These are phyloP conservation scores for Lepus europaeus DNA, from an alignment of 2,113 vertebrate species.

Conservation along the genomic window DNA sequence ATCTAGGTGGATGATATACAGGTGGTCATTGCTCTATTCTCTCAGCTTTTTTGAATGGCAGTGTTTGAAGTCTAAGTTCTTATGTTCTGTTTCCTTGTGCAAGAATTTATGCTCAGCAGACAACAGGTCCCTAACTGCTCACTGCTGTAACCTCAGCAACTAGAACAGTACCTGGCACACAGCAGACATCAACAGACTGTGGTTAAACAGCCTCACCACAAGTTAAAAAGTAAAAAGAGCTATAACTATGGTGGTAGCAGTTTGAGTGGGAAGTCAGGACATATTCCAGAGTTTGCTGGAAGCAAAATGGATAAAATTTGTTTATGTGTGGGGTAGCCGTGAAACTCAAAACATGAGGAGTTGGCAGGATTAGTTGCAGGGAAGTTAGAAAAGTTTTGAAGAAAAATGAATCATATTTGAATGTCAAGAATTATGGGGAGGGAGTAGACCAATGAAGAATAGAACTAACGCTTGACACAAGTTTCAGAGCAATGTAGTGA, in stretches of 20 bases:
- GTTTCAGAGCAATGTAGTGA: not conserved
- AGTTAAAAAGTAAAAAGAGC: not conserved
- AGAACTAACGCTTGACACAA: not conserved
- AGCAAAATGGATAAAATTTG: not conserved
- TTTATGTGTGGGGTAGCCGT: not conserved
- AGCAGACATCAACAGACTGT: not conserved
- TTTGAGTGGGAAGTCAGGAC: not conserved
- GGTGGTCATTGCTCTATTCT: not conserved
- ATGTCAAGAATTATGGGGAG: not conserved
- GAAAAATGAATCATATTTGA: not conserved
- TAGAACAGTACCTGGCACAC: not conserved
- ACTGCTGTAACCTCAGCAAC: not conserved
- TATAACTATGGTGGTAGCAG: not conserved
- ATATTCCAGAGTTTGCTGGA: not conserved
- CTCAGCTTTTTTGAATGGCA: not conserved
- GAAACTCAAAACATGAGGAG: not conserved
- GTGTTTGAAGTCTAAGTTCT: not conserved
- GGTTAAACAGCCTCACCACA: not conserved
- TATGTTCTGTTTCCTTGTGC: not conserved
- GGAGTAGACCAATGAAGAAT: not conserved
- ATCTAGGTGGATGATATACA: not conserved
- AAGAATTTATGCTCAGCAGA: not conserved
- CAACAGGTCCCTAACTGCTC: not conserved
- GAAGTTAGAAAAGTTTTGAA: slow-evolving; percentile 12
- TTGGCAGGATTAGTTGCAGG: not conserved